phyloP scores from a whole-genome alignment of 2,888 invertebrate genomes.

The Andrena dorsata region DNA sequence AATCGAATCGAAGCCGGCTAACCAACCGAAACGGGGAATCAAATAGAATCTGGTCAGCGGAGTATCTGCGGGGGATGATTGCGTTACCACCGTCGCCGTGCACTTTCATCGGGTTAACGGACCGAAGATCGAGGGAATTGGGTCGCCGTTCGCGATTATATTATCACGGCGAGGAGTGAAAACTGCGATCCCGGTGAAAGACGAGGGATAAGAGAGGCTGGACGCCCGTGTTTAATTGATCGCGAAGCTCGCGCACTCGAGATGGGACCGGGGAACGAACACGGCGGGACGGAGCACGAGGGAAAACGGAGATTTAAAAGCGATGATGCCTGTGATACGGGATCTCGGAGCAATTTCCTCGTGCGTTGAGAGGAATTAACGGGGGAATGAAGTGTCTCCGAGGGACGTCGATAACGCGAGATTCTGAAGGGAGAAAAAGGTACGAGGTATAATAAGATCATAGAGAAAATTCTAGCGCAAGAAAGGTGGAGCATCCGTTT shows the following conservation, averaged over 20 bases:
- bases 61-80: slow-evolving; percentile 1
- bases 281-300: neutral
- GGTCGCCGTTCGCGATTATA: slow-evolving; percentile 12
- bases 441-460: slow-evolving; percentile 5
- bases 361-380: neutral
- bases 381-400: neutral
- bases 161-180: neutral
- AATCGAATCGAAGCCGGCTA: neutral
- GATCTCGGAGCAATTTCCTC: slow-evolving; percentile 11
- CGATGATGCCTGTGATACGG: neutral
- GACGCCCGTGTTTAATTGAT: slow-evolving; percentile 1
- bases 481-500: neutral
- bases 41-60: neutral
- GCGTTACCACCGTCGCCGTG: neutral
- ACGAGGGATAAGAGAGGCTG: neutral
- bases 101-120: neutral
- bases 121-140: slow-evolving; percentile 25
- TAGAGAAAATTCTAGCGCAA: slow-evolving; percentile 7
- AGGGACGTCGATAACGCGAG: neutral
- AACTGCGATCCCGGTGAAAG: neutral
- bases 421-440: neutral
- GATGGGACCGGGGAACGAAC: no score
- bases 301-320: neutral
- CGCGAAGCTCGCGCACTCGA: neutral
- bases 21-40: neutral